phyloP scores from a whole-genome alignment of 2,113 vertebrate genomes.

The Pavo muticus region DNA sequence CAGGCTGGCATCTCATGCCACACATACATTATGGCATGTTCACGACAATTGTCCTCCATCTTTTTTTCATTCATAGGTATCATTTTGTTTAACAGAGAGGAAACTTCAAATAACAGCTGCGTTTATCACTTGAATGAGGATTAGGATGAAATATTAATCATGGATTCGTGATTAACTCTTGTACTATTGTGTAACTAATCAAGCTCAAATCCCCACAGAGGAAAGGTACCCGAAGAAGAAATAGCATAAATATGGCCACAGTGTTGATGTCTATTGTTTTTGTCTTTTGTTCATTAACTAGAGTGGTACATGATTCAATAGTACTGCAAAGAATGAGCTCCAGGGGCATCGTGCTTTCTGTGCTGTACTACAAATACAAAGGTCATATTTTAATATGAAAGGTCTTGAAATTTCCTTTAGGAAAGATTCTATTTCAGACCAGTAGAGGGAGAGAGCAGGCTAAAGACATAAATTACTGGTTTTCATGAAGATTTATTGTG shows the following conservation, averaged over 20 bases:
- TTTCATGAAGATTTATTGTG: neutral
- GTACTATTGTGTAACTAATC: neutral
- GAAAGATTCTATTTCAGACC: conserved; percentile 36
- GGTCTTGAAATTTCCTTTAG: neutral
- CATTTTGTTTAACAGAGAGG: neutral
- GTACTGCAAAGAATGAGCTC: neutral
- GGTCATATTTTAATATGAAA: conserved; percentile 23
- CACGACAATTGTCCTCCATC: neutral
- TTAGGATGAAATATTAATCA: neutral
- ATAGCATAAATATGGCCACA: neutral
- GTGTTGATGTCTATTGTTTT: neutral
- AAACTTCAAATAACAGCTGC: neutral
- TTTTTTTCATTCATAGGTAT: neutral
- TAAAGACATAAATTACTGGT: neutral
- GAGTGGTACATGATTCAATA: neutral
- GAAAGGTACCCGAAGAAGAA: neutral
- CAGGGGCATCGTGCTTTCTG: neutral
- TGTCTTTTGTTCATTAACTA: conserved; percentile 15
- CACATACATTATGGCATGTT: neutral
- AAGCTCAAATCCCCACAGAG: conserved; percentile 9
- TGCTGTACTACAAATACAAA: neutral
- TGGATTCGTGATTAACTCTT: conserved; percentile 20
- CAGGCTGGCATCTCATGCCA: neutral
- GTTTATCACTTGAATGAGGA: neutral
- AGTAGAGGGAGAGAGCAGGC: conserved; percentile 56